Base-by-base conservation (phyloP, 2,888 invertebrate genomes). In the Hanleya hanleyi region DNA sequence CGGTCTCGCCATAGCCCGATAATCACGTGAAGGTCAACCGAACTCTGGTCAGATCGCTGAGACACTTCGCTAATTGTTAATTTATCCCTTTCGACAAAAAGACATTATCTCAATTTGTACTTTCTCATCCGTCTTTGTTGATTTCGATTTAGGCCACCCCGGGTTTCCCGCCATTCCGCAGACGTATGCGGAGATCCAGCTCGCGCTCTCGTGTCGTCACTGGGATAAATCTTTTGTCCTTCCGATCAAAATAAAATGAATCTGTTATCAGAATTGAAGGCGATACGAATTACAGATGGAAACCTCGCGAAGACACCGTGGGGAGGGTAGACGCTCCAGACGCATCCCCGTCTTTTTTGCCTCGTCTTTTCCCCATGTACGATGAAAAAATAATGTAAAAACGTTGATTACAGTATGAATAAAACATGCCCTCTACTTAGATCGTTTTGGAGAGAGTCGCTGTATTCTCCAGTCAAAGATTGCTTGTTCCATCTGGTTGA, bases 371-470 rank as follows among this genome's bases (percentile, higher is more conserved):
- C 26, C 29, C 32, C 22, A 15, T 4, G 22, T 32, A 15, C 57
- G 26, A 57, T 57, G 57, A 57, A 57, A 57, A 57, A 57, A 26
- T 57, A 57, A 57, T 57, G 57, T 57, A 57, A 57, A 57, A 57
- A 57, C 26, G 29, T 57, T 32, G 57, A 57, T 57, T 57, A 32
- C 22, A 29, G 22, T 57, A 57, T 57, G 57, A 57, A 57, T 57
- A 57, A 57, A 57, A 57, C 32, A 57, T 57, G 57, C 29, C 29
- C 29, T 29, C 26, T 57, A 15, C 57, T 57, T 29, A 32, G 32
- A 22, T 29, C 57, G 29, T 29, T 57, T 29, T 29, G 57, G n/a
- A n/a, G n/a, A n/a, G n/a, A n/a, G n/a, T n/a, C n/a, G n/a, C n/a
- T n/a, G n/a, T n/a, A n/a, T n/a, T n/a, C n/a, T n/a, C n/a, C n/a